Evolutionary conservation across 2,888 invertebrate species (phyloP).

Genomic region (Limenitis camilla): DNA sequence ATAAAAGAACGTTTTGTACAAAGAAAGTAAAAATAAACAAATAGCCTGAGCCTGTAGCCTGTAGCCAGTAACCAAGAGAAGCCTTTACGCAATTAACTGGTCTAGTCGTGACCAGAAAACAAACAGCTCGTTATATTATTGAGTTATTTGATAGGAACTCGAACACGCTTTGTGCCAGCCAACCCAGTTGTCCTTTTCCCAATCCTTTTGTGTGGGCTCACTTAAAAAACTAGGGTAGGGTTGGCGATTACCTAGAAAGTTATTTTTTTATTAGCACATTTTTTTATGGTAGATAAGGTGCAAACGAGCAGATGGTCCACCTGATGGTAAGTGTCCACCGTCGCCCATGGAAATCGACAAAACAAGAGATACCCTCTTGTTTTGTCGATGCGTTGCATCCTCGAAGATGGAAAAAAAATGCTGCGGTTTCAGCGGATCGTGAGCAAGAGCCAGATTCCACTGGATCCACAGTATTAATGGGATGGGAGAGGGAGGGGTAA

Average conservation of each 20-base stretch:
- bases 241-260: background rate
- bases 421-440: too few relatives aligned
- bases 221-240: slow-evolving; percentile 37
- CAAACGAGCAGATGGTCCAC: too few relatives aligned
- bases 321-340: too few relatives aligned
- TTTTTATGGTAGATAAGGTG: too few relatives aligned
- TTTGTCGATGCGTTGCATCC: too few relatives aligned
- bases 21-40: slow-evolving; percentile 3
- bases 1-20: background rate
- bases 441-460: too few relatives aligned
- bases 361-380: too few relatives aligned
- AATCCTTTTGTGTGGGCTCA: slow-evolving; percentile 59
- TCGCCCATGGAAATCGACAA: too few relatives aligned
- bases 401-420: too few relatives aligned
- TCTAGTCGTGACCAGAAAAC: slow-evolving; percentile 32
- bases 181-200: slow-evolving; percentile 45
- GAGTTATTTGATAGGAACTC: slow-evolving; percentile 50
- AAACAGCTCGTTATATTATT: slow-evolving; percentile 50
- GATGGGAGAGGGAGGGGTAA: too few relatives aligned
- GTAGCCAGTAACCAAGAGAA: background rate
- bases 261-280: background rate
- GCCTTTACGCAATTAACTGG: slow-evolving; percentile 11
- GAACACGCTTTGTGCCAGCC: slow-evolving; percentile 49
- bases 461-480: too few relatives aligned
- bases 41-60: background rate